phyloP scores from a whole-genome alignment of 2,113 vertebrate species.

The Seriola quinqueradiata region DNA sequence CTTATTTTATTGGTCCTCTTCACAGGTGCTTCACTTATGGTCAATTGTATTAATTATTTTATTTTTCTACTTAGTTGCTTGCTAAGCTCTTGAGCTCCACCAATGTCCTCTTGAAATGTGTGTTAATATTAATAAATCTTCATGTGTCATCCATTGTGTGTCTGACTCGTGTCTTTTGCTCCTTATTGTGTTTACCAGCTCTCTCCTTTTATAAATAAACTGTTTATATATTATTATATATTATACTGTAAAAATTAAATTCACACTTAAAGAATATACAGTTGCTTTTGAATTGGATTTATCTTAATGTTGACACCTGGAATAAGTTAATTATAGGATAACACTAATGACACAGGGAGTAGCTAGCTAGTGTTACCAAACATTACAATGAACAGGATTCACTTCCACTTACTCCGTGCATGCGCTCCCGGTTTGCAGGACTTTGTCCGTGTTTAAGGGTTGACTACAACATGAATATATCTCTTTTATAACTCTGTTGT shows the following conservation, averaged over 20 bases:
- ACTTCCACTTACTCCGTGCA: constrained; percentile 39
- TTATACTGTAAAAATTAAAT: neutral
- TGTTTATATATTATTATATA: too few relatives aligned
- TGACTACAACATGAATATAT: neutral
- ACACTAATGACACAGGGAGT: neutral
- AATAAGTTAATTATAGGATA: neutral
- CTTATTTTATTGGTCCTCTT: neutral
- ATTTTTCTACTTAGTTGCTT: too few relatives aligned
- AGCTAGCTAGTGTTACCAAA: neutral
- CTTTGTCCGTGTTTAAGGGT: neutral
- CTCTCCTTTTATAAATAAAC: too few relatives aligned
- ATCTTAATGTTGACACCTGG: neutral
- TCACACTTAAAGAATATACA: neutral
- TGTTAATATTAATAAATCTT: too few relatives aligned
- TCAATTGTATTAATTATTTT: neutral
- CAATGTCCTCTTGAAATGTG: too few relatives aligned
- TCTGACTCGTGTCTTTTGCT: too few relatives aligned
- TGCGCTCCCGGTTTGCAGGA: neutral
- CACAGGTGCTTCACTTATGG: neutral
- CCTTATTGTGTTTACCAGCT: too few relatives aligned
- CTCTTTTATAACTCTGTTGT: neutral
- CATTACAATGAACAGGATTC: too few relatives aligned
- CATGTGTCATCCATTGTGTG: too few relatives aligned
- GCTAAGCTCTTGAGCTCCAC: too few relatives aligned
- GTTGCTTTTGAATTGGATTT: neutral